Percentiles rank a stretch among this genome's conserved stretches.
phyloP scores from a whole-genome alignment of 2,888 invertebrate species.

The Eupithecia insigniata region DNA sequence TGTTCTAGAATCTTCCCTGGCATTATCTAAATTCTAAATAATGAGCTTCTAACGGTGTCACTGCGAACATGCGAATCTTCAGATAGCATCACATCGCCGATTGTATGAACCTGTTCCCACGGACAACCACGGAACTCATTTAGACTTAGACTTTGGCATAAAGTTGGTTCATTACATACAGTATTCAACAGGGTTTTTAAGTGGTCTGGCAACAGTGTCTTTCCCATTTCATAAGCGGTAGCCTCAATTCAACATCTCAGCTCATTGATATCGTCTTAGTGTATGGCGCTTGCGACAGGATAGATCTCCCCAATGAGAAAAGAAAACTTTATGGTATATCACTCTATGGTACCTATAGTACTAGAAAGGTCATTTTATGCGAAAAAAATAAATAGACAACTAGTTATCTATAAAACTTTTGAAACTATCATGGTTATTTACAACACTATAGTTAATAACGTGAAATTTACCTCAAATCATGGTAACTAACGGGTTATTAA shows the following conservation, averaged over 20 bases:
- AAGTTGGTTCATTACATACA: neutral
- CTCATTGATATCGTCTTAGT: neutral
- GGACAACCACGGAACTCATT: conserved; percentile 35
- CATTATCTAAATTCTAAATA: conserved; percentile 39
- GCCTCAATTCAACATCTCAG: neutral
- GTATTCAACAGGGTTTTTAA: neutral
- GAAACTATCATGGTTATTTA: no score
- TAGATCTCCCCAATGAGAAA: neutral
- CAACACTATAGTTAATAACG: no score
- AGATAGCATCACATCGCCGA: conserved; percentile 55
- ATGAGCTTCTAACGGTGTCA: conserved; percentile 62
- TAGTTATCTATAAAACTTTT: no score
- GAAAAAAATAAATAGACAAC: no score
- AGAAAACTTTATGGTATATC: no score
- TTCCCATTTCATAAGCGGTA: neutral
- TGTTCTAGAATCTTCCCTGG: neutral
- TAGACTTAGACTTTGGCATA: neutral
- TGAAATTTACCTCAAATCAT: no score
- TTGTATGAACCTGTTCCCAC: conserved; percentile 54
- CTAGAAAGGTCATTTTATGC: no score
- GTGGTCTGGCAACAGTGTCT: neutral
- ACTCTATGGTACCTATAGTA: no score
- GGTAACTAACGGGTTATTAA: no score
- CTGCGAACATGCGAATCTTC: conserved; percentile 9
- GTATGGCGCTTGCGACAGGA: neutral